Conservation (phyloP, 2,113 vertebrate genomes). For the Malurus alboscapulatus region DNA sequence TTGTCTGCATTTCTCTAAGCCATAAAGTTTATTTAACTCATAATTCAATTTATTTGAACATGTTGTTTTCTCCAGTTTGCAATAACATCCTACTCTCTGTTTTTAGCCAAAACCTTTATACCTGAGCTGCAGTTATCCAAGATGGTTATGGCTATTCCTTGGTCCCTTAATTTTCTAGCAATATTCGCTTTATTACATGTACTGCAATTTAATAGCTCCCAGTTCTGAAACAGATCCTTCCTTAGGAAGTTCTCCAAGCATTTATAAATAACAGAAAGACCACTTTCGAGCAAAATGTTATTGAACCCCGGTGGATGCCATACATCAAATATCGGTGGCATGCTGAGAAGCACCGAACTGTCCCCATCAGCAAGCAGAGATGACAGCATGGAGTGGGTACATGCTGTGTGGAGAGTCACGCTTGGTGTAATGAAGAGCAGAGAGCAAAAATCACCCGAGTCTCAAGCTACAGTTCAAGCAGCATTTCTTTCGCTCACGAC, state of each 20-base stretch:
- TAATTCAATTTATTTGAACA: constrained; percentile 33
- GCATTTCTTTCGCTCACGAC: background rate
- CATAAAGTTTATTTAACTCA: constrained; percentile 16
- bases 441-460: background rate
- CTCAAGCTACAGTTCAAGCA: background rate
- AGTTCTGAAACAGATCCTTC: background rate
- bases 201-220: constrained; percentile 5
- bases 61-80: background rate
- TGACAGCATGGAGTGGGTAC: fast-evolving
- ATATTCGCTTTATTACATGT: background rate
- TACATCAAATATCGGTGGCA: background rate
- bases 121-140: constrained; percentile 10
- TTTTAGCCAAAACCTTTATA: constrained; percentile 11
- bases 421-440: background rate
- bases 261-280: background rate
- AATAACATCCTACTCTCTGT: background rate
- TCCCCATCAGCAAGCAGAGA: background rate
- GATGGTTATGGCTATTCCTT: background rate
- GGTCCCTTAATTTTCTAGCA: background rate
- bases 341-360: background rate
- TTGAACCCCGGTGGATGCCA: background rate
- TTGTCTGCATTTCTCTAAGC: background rate
- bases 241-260: constrained; percentile 22
- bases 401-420: fast-evolving
- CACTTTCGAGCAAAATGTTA: background rate